Evolutionary conservation across 2,888 invertebrate species (phyloP), one percentile per base, ranked within the genome.

Genomic region (Strigamia crassipes): DNA sequence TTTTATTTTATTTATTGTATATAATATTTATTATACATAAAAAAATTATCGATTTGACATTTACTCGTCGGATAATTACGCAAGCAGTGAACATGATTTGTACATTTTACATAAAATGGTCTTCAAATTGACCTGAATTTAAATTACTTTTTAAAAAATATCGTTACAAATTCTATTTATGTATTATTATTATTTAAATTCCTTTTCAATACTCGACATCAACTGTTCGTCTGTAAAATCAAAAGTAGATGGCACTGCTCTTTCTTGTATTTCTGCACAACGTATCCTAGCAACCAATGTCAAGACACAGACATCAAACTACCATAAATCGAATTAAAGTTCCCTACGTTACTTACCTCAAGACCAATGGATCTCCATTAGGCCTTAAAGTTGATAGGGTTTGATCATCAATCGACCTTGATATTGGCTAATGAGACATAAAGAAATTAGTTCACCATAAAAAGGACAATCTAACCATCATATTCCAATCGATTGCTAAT

Each of bases 231-330:
- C 61, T 23, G 21, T 66, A 21, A 66, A 21, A 18, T 66, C 61
- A 6, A 23, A 66, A 6, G 61, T 18, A 66, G 61, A 23, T 21
- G 61, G 61, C 61, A 66, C 61, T 66, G 61, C 61, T 23, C 13
- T 4, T 12, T 66, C 61, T 21, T 66, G 61, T 21, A n/a, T 66
- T 23, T 66, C 61, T 23, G 61, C 21, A 66, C 23, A n/a, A 8
- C 61, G 61, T 66, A 66, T 66, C 61, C 61, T 66, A 23, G 61
- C 61, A 66, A 66, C 61, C 21, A 66, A n/a, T 21, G 61, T 66
- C 61, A 66, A 18, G 61, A 21, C 5, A 61, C 3, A 51, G 61
- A 66, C 61, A 21, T 21, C 5, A n/a, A 21, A 21, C 61, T 9
- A 61, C 61, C 18, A 18, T 23, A 12, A 66, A 15, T n/a, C 21